These are phyloP conservation scores for Anolis sagrei DNA, from an alignment of 2,113 vertebrate genomes.

Conservation along the genomic window DNA sequence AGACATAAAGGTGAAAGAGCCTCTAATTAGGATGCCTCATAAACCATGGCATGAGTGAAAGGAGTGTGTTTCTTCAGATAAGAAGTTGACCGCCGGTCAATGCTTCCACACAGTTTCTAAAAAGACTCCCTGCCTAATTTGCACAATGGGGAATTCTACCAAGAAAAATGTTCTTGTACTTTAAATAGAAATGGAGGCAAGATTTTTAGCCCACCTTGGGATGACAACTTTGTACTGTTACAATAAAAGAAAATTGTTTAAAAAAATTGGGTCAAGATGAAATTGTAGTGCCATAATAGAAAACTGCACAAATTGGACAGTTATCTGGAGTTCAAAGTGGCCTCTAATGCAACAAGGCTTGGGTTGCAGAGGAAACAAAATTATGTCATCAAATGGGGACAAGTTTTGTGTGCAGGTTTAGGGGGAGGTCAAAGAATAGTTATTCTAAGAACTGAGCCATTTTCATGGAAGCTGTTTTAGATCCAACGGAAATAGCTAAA, in stretches of 20 bases:
- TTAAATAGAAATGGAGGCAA: slow-evolving; percentile 46
- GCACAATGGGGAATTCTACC: slow-evolving; percentile 44
- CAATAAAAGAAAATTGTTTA: slow-evolving; percentile 34
- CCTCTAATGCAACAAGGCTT: not conserved
- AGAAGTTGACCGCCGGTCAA: slow-evolving; percentile 1
- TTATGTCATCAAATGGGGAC: too few relatives aligned
- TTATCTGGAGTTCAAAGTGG: slow-evolving; percentile 28
- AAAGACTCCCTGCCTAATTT: slow-evolving; percentile 32
- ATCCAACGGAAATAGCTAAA: not conserved
- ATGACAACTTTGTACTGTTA: slow-evolving; percentile 48
- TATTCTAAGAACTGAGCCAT: not conserved
- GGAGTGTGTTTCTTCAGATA: slow-evolving; percentile 47
- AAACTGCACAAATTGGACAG: slow-evolving; percentile 54
- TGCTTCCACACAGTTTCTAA: slow-evolving; percentile 49
- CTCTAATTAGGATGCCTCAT: not conserved
- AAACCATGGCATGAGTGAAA: slow-evolving; percentile 7
- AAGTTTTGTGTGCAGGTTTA: not conserved
- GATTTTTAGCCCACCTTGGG: slow-evolving; percentile 45
- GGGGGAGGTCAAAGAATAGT: not conserved
- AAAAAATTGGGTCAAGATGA: not conserved
- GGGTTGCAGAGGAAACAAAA: not conserved
- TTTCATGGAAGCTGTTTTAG: not conserved
- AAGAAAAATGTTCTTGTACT: slow-evolving; percentile 35
- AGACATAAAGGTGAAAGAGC: slow-evolving; percentile 4
- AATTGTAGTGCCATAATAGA: slow-evolving; percentile 35